Evolutionary conservation across 2,888 invertebrate genomes (phyloP), one percentile per base, ranked within the genome.

Genomic region (Choreutis nemorana): DNA sequence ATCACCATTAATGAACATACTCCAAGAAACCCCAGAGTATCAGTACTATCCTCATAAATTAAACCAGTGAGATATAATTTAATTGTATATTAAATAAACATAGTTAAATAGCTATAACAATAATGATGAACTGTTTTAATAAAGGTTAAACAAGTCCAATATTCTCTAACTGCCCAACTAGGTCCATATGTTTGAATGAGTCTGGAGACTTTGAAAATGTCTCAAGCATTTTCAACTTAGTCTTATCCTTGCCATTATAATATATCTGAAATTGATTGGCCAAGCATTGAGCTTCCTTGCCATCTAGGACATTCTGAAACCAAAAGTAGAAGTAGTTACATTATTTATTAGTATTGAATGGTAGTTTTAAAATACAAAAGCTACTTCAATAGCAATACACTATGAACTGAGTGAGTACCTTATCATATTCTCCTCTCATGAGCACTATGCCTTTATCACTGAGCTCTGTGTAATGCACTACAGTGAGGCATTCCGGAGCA

Each of bases 391-490:
- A n/a, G n/a, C n/a, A n/a, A n/a, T n/a, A n/a, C n/a, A n/a, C n/a
- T n/a, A 23, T 23, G 6, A 9, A 23, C 5, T 5, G 5, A 9
- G 10, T n/a, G n/a, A 18, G 10, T 26, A 65, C 80, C 67, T 83
- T 84, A 53, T 94, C 92, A 57, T 85, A 94, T 60, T 94, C 92
- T 9, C 94, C 94, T 22, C 87, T 82, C 91, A 94, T 91, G 20
- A 94, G 68, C 7, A 94, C 83, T 23, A 94, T 75, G 3, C 85
- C 87, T 55, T 91, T 91, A 23, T 81, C 79, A 4, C 82, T 75
- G 2, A 91, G 75, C 53, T 94, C 94, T 0, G 85, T 83, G 47
- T 90, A 94, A 60, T 93, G 89, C 2, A 85, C 82, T 50, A 94
- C 77, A 2, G 88, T 90, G 14, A 94, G 73, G 55, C 92, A 92